Evolutionary conservation across 2,113 vertebrate genomes (phyloP).

Genomic region (Heterocephalus glaber): DNA sequence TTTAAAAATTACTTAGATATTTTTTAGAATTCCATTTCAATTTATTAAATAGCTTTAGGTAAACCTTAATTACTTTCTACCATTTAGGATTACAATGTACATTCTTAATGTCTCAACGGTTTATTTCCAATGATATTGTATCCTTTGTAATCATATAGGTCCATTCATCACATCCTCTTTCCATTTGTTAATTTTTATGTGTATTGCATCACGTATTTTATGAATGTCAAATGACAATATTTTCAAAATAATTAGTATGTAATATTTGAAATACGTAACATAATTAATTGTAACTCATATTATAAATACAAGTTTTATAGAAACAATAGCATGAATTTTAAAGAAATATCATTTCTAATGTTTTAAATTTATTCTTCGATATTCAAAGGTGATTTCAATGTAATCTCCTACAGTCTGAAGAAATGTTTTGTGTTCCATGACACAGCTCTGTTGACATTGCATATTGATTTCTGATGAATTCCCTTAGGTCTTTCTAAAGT

Average conservation of each 20-base stretch:
- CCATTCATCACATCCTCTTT: neutral
- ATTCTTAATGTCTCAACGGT: neutral
- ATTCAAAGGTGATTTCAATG: neutral
- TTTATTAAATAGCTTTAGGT: neutral
- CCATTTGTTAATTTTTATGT: neutral
- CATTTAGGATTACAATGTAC: neutral
- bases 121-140: neutral
- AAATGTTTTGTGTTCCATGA: neutral
- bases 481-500: neutral
- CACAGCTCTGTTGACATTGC: neutral
- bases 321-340: neutral
- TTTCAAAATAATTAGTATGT: neutral
- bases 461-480: neutral
- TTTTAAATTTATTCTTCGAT: neutral
- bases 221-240: neutral
- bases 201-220: neutral
- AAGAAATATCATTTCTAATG: neutral
- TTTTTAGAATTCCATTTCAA: neutral
- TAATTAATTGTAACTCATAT: neutral
- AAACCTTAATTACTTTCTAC: neutral
- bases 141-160: neutral
- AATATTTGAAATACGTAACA: neutral
- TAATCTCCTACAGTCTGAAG: neutral
- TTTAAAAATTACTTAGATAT: neutral
- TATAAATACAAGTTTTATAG: neutral